A percentile compares a stretch with the other conserved stretches of the same genome.
Evolutionary conservation across 2,888 invertebrate genomes (phyloP).

Genomic region (Melanargia galathea): DNA sequence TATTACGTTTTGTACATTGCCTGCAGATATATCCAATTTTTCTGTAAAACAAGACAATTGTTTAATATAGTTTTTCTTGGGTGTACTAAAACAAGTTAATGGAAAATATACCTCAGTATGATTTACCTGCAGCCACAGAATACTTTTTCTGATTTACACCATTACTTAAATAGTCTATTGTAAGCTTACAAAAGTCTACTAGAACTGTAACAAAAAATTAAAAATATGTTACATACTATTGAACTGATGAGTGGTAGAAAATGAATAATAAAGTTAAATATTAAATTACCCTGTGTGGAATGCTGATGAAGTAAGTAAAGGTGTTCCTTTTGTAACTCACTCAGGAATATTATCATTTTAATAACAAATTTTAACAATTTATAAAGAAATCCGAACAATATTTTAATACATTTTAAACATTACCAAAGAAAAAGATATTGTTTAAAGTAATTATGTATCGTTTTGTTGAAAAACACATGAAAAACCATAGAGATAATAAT

Average conservation of each 20-base stretch:
- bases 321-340: conserved; percentile 74
- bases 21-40: conserved; percentile 80
- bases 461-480: no score
- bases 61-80: neutral
- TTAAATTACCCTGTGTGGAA: conserved; percentile 61
- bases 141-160: conserved; percentile 85
- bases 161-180: conserved; percentile 85
- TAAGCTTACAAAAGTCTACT: conserved; percentile 87
- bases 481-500: no score
- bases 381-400: no score
- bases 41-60: conserved; percentile 65
- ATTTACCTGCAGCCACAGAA: conserved; percentile 82
- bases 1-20: conserved; percentile 84
- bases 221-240: conserved; percentile 1
- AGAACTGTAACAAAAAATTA: conserved; percentile 76
- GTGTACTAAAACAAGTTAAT: neutral
- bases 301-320: conserved; percentile 63
- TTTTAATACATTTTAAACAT: no score
- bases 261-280: neutral
- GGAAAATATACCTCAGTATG: neutral
- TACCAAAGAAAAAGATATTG: no score
- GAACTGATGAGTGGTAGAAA: neutral
- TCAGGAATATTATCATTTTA: conserved; percentile 74
- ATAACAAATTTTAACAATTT: neutral
- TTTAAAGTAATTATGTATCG: no score